These are phyloP conservation scores for Epinotia ramella DNA, from an alignment of 2,888 invertebrate genomes.

Conservation along the genomic window DNA sequence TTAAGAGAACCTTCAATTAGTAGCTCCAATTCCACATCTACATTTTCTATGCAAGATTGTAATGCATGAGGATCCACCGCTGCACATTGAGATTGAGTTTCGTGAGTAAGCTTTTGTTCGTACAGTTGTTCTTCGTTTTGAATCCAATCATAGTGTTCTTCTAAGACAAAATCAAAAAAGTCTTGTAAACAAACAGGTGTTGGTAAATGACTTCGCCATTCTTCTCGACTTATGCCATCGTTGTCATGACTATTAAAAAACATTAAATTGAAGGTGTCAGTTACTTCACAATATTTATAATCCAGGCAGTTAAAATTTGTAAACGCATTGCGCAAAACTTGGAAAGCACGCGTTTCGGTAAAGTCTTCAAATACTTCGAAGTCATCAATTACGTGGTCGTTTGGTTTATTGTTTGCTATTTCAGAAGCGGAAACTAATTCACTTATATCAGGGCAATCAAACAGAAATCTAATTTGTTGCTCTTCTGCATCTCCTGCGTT, in stretches of 20 bases:
- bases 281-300: conserved; percentile 79
- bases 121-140: conserved; percentile 71
- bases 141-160: conserved; percentile 82
- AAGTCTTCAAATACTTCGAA: conserved; percentile 79
- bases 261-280: conserved; percentile 75
- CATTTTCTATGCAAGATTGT: conserved; percentile 66
- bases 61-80: conserved; percentile 56
- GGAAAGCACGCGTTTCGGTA: conserved; percentile 63
- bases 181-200: conserved; percentile 83
- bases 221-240: conserved; percentile 71
- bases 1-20: conserved; percentile 79
- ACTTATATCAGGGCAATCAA: conserved; percentile 77
- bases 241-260: conserved; percentile 75
- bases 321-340: conserved; percentile 70
- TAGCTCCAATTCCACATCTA: conserved; percentile 67
- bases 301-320: conserved; percentile 75
- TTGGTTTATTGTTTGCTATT: conserved; percentile 66
- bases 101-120: conserved; percentile 59
- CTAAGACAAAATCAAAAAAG: conserved; percentile 81
- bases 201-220: conserved; percentile 77
- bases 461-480: conserved; percentile 64
- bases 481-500: conserved; percentile 55
- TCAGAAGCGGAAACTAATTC: conserved; percentile 76
- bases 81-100: conserved; percentile 59
- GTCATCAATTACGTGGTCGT: conserved; percentile 71